A percentile compares a stretch with the other conserved stretches of the same genome.
Evolutionary conservation across 2,113 vertebrate species (phyloP).

Genomic region (Chionomys nivalis): DNA sequence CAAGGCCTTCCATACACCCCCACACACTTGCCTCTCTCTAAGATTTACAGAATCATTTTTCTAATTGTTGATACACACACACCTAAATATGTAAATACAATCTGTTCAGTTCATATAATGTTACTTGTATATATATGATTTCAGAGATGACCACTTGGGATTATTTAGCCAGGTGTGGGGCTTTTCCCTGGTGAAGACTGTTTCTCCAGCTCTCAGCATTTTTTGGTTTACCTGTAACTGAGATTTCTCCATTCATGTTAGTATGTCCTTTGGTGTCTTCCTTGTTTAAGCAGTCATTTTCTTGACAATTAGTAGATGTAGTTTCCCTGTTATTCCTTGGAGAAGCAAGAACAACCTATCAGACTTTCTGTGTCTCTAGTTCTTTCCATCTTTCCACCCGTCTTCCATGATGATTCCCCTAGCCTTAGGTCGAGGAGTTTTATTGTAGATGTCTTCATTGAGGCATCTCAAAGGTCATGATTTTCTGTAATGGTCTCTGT

Average conservation of each 20-base stretch:
- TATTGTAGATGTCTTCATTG: not conserved
- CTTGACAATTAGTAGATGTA: not conserved
- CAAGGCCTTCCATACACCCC: not conserved
- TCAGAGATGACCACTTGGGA: not conserved
- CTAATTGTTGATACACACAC: not conserved
- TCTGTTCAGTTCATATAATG: not conserved
- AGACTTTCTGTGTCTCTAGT: not conserved
- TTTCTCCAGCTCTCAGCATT: not conserved
- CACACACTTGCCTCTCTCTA: not conserved
- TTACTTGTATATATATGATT: not conserved
- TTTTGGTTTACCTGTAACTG: not conserved
- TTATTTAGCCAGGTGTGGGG: not conserved
- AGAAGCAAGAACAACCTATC: not conserved
- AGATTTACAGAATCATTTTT: not conserved
- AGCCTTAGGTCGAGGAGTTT: not conserved
- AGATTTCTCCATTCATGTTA: not conserved
- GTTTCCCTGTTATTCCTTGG: not conserved
- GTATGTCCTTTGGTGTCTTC: not conserved
- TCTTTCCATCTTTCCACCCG: not conserved
- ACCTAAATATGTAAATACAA: not conserved
- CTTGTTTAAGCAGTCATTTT: not conserved
- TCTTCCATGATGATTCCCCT: not conserved
- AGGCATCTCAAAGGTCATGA: not conserved
- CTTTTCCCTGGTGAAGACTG: too few species aligned
- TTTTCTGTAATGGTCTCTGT: not conserved